Conservation (phyloP, 1,140 invertebrate genomes). For the Ooceraea biroi region DNA sequence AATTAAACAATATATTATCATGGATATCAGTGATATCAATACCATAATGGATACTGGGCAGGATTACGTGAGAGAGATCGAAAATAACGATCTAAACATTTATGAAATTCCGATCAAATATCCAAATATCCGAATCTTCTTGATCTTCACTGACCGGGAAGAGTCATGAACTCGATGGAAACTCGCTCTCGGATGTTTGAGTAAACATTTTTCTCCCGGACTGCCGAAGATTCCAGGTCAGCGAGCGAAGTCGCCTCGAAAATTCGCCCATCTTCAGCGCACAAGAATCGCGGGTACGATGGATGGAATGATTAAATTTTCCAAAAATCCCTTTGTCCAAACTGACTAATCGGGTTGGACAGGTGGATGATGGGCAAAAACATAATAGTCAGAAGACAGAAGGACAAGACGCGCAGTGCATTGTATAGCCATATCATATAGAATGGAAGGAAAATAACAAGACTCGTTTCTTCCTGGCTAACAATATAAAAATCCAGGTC, state of each 20-base stretch:
- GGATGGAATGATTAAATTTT: slow-evolving; percentile 68
- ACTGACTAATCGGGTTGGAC: slow-evolving; percentile 20
- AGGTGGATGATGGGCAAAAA: background rate
- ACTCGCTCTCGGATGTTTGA: slow-evolving; percentile 36
- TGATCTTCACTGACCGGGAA: slow-evolving; percentile 18
- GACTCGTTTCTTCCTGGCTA: background rate
- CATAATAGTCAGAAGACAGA: background rate
- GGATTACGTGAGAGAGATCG: background rate
- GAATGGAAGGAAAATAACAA: background rate
- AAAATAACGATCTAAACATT: slow-evolving; percentile 1
- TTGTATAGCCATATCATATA: background rate
- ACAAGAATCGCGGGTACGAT: slow-evolving; percentile 23
- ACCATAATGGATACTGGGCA: background rate
- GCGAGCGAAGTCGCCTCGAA: slow-evolving; percentile 25
- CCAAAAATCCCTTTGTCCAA: slow-evolving; percentile 58
- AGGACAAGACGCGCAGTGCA: background rate
- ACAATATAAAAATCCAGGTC: slow-evolving; percentile 51
- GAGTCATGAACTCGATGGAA: slow-evolving; percentile 39
- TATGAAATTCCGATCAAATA: background rate
- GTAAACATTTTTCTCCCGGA: slow-evolving; percentile 54
- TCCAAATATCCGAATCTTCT: background rate
- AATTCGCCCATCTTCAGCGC: slow-evolving; percentile 22
- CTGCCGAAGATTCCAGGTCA: slow-evolving; percentile 68
- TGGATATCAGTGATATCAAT: background rate
- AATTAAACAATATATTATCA: background rate